Evolutionary conservation across 2,888 invertebrate species (phyloP).

Genomic region (Parnassius smintheus): DNA sequence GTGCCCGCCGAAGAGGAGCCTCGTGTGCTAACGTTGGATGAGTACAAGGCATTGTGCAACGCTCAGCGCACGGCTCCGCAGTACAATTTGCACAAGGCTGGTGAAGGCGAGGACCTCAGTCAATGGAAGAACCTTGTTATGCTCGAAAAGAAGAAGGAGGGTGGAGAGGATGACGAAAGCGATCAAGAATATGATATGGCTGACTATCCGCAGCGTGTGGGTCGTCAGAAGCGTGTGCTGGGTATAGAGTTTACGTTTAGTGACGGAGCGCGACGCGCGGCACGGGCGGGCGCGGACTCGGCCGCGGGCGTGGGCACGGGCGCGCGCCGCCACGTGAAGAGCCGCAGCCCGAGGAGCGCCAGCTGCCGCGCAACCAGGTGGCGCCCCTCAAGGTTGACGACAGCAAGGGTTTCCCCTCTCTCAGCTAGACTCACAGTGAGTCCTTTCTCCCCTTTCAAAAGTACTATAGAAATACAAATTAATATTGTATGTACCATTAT

Average conservation of each 20-base stretch:
- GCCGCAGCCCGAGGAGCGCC: conserved; percentile 61
- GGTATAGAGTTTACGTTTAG: conserved; percentile 94
- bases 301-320: conserved; percentile 72
- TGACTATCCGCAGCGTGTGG: conserved; percentile 92
- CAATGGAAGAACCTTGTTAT: conserved; percentile 96
- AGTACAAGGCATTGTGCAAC: conserved; percentile 94
- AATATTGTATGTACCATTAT: conserved; percentile 80
- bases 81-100: conserved; percentile 95
- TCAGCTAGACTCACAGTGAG: conserved; percentile 85
- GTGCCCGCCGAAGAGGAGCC: conserved; percentile 87
- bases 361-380: conserved; percentile 50
- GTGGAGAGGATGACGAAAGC: conserved; percentile 83
- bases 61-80: conserved; percentile 90
- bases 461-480: conserved; percentile 76
- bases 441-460: conserved; percentile 68
- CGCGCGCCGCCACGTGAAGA: conserved; percentile 58
- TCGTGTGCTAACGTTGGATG: conserved; percentile 94
- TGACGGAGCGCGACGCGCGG: conserved; percentile 88
- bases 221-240: conserved; percentile 91
- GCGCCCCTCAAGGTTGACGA: conserved; percentile 95
- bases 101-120: conserved; percentile 94
- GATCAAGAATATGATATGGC: conserved; percentile 88
- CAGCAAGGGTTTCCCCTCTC: conserved; percentile 96
- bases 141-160: conserved; percentile 88
- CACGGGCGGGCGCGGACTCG: conserved; percentile 83